A percentile compares a stretch with the other conserved stretches of the same genome.
phyloP scores from a whole-genome alignment of 2,113 vertebrate genomes.

The Andinoacara biseriatus region DNA sequence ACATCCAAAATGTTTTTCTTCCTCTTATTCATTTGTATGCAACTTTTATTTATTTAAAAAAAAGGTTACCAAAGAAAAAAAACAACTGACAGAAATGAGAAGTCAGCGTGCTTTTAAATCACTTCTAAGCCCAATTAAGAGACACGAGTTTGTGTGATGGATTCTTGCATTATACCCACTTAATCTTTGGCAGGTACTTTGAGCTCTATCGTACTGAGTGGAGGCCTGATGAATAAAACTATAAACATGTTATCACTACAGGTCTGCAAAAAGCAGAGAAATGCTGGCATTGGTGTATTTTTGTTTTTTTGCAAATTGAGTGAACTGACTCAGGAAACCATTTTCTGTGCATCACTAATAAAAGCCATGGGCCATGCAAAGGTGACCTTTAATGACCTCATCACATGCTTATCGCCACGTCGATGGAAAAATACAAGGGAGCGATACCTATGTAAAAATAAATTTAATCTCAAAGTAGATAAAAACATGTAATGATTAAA shows the following conservation, averaged over 20 bases:
- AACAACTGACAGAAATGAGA: neutral
- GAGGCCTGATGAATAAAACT: neutral
- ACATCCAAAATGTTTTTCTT: neutral
- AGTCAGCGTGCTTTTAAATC: neutral
- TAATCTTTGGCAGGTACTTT: neutral
- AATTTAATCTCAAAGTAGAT: slow-evolving; percentile 66
- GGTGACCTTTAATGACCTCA: neutral
- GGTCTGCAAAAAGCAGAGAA: neutral
- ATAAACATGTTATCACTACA: neutral
- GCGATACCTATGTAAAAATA: slow-evolving; percentile 61
- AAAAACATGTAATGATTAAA: slow-evolving; percentile 49
- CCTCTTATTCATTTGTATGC: neutral
- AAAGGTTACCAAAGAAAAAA: neutral
- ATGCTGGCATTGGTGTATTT: neutral
- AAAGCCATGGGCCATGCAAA: rapidly evolving
- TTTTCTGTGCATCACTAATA: neutral
- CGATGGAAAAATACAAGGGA: slow-evolving; percentile 1
- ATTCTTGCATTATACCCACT: neutral
- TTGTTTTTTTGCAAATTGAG: neutral
- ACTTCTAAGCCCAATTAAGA: neutral
- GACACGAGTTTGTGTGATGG: neutral
- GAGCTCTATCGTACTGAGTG: neutral
- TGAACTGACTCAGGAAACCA: neutral
- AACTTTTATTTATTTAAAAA: neutral
- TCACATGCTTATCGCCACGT: neutral